Percentiles rank a stretch among this genome's conserved stretches.
Evolutionary conservation across 2,113 vertebrate species (phyloP).

Genomic region (Cinclus mexicanus): DNA sequence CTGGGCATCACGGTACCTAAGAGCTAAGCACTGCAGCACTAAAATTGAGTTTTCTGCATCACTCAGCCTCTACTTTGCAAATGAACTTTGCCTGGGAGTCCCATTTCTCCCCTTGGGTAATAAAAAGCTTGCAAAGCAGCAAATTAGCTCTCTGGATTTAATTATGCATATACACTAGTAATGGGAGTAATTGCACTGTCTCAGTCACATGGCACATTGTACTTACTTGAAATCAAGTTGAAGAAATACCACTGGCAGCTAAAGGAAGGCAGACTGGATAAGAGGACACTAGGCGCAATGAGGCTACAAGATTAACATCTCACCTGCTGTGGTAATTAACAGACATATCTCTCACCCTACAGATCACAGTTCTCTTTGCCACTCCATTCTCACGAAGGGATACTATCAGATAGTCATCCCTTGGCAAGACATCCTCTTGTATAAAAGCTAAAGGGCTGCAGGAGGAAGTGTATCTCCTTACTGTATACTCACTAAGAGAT

Average conservation of each 20-base stretch:
- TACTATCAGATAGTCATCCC: neutral
- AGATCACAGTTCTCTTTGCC: neutral
- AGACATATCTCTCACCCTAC: neutral
- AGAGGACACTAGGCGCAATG: neutral
- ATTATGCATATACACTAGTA: neutral
- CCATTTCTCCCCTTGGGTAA: neutral
- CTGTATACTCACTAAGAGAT: neutral
- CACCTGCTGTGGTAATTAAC: neutral
- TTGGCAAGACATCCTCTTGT: neutral
- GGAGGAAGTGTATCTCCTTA: neutral
- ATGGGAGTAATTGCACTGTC: neutral
- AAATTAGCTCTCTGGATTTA: conserved; percentile 9
- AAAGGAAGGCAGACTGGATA: neutral
- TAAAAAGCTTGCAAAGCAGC: conserved; percentile 10
- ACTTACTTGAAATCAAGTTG: neutral
- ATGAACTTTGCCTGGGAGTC: neutral
- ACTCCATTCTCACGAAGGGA: neutral
- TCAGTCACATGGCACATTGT: neutral
- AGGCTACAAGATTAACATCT: neutral
- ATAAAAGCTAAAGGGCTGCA: neutral
- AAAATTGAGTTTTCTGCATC: neutral
- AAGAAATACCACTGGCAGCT: neutral
- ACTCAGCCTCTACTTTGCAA: neutral
- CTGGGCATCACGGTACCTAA: neutral
- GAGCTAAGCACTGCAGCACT: neutral